phyloP scores from a whole-genome alignment of 2,113 vertebrate species.

The Amphilophus citrinellus region DNA sequence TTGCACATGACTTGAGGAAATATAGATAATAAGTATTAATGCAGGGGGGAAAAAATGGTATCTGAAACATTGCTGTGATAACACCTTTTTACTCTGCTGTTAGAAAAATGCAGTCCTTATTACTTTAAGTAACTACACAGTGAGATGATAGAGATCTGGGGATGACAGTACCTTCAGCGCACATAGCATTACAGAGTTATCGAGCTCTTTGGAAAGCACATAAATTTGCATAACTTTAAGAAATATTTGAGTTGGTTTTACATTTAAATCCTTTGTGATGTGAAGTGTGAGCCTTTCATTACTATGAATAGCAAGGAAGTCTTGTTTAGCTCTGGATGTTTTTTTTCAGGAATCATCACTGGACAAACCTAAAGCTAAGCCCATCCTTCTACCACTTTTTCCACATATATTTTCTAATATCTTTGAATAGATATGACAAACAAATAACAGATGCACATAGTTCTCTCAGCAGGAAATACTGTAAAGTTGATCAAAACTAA shows the following conservation, averaged over 20 bases:
- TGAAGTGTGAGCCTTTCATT: not conserved
- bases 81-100: not conserved
- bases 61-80: conserved; percentile 8
- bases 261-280: not conserved
- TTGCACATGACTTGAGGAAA: conserved; percentile 43
- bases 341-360: not conserved
- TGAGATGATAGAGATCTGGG: not conserved
- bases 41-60: conserved; percentile 25
- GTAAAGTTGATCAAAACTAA: not conserved
- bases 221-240: not conserved
- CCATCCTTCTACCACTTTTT: not conserved
- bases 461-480: not conserved
- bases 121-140: too few species aligned
- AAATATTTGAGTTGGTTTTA: not conserved
- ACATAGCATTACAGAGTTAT: not conserved
- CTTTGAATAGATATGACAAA: not conserved
- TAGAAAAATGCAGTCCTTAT: not conserved
- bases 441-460: not conserved
- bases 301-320: not conserved
- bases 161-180: not conserved
- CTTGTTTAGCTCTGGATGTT: not conserved
- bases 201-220: not conserved
- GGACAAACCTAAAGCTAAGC: not conserved
- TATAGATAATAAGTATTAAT: conserved; percentile 59
- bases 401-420: not conserved